phyloP scores from a whole-genome alignment of 2,888 invertebrate species.

The Tenodera sinensis region DNA sequence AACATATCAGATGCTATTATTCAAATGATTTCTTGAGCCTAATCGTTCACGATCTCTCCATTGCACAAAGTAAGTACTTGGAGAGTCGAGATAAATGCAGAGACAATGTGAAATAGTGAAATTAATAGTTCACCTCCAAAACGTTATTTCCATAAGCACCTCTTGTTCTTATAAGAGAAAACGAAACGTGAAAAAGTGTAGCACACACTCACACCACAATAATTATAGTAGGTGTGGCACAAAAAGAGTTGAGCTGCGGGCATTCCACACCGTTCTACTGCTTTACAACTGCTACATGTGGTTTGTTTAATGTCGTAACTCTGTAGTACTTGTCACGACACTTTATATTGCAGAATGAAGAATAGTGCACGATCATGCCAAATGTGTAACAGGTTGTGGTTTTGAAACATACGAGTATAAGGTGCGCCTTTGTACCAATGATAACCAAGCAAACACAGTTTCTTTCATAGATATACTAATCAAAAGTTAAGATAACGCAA shows the following conservation, averaged over 20 bases:
- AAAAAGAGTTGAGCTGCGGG: not conserved
- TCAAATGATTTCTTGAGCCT: not conserved
- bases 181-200: not conserved
- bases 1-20: not conserved
- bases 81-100: not conserved
- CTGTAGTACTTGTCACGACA: not conserved
- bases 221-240: not conserved
- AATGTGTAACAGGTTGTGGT: not conserved
- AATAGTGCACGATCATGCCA: not conserved
- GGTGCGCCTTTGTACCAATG: not conserved
- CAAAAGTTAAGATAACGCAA: too few species aligned
- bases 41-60: not conserved
- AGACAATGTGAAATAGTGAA: not conserved
- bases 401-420: not conserved
- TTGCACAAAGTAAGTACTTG: not conserved
- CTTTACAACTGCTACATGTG: not conserved
- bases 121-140: not conserved
- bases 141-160: not conserved
- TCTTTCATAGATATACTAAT: not conserved
- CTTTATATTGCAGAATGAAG: not conserved
- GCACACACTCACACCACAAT: not conserved
- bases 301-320: not conserved
- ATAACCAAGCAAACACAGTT: not conserved
- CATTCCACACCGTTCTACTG: not conserved
- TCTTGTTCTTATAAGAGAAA: not conserved